These are phyloP conservation scores for Drosophila borborema DNA, from an alignment of 2,888 invertebrate species.

Conservation along the genomic window DNA sequence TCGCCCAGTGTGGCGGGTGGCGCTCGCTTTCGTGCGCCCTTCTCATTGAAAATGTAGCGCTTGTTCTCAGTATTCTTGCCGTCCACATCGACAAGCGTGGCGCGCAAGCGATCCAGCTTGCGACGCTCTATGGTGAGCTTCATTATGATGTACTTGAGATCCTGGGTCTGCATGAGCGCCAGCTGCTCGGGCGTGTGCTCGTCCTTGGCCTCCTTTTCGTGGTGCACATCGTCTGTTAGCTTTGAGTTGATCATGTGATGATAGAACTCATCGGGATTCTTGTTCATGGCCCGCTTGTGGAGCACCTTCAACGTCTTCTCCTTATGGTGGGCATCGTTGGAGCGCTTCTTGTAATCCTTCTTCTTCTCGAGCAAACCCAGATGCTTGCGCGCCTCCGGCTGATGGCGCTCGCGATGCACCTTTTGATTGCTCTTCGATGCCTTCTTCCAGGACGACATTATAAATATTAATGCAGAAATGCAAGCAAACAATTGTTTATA, in stretches of 20 bases:
- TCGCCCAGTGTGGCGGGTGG: conserved; percentile 86
- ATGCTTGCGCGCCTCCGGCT: conserved; percentile 91
- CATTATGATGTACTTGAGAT: conserved; percentile 94
- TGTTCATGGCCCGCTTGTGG: conserved; percentile 93
- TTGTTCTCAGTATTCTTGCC: conserved; percentile 89
- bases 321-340: conserved; percentile 93
- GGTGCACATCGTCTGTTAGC: conserved; percentile 88
- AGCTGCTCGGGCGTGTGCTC: conserved; percentile 94
- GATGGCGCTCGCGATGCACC: conserved; percentile 93
- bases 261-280: conserved; percentile 99
- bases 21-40: conserved; percentile 83
- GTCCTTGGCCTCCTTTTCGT: conserved; percentile 89
- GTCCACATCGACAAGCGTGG: conserved; percentile 93
- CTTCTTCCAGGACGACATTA: conserved; percentile 96
- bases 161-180: conserved; percentile 95
- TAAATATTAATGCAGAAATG: no score
- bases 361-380: conserved; percentile 95
- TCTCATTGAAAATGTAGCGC: conserved; percentile 93
- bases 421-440: conserved; percentile 94
- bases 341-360: conserved; percentile 93
- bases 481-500: conserved; percentile 19
- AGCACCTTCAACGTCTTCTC: conserved; percentile 92
- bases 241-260: conserved; percentile 98
- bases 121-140: conserved; percentile 93
- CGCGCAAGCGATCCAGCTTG: conserved; percentile 89